phyloP scores from a whole-genome alignment of 2,113 vertebrate genomes.

The Tragelaphus buxtoni region DNA sequence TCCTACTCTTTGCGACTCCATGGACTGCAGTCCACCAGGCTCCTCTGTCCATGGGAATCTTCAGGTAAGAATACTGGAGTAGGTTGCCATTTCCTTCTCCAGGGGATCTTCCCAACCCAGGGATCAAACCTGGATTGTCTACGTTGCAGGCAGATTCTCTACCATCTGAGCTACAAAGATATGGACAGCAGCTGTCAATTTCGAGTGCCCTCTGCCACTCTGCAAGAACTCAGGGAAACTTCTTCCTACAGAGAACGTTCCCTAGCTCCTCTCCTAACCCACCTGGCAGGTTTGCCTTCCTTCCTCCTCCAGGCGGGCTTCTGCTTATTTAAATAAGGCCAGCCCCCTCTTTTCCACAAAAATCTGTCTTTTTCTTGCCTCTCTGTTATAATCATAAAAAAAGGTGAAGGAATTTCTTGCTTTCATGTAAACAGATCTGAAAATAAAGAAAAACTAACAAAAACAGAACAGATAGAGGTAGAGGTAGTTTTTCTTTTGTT shows the following conservation, averaged over 20 bases:
- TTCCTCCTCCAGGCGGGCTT: neutral
- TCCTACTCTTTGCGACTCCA: neutral
- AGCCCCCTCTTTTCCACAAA: neutral
- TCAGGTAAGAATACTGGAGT: neutral
- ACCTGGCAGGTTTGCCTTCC: neutral
- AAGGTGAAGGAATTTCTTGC: neutral
- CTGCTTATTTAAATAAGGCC: neutral
- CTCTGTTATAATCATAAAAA: neutral
- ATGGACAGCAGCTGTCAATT: neutral
- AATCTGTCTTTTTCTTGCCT: neutral
- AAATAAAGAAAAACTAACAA: conserved; percentile 19
- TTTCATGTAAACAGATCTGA: conserved; percentile 1
- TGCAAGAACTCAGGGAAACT: neutral
- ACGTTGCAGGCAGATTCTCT: neutral
- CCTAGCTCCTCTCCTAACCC: neutral
- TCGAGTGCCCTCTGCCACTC: neutral
- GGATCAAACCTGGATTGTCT: neutral
- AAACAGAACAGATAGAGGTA: neutral
- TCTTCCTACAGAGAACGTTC: neutral
- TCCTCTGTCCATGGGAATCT: neutral
- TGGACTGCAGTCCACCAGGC: neutral
- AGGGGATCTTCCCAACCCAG: neutral
- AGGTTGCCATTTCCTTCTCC: neutral
- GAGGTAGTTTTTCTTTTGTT: neutral
- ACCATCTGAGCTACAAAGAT: neutral